Evolutionary conservation across 2,113 vertebrate species (phyloP).

Genomic region (Sylvilagus bachmani): DNA sequence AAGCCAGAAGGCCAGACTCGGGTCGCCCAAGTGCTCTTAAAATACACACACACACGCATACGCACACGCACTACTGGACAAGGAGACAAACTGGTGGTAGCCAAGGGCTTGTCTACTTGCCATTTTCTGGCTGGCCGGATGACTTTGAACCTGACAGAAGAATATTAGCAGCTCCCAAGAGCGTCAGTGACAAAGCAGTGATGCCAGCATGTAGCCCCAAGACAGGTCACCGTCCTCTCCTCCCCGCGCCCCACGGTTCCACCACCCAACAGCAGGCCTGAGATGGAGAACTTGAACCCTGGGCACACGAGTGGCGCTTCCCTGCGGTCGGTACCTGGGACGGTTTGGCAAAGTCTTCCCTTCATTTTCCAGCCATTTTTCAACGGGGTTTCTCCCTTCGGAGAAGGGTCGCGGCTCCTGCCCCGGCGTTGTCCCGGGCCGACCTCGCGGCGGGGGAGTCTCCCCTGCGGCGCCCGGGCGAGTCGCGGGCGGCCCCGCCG

Average conservation of each 20-base stretch:
- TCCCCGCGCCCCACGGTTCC: not conserved
- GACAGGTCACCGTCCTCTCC: not conserved
- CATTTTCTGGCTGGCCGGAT: not conserved
- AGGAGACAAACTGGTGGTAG: not conserved
- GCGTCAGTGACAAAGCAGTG: not conserved
- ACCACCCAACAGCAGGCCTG: not conserved
- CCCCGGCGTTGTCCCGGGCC: rapidly evolving
- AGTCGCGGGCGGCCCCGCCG: not conserved
- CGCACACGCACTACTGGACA: not conserved
- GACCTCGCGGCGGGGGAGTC: not conserved
- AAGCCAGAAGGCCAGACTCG: too few species aligned
- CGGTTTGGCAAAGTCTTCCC: not conserved
- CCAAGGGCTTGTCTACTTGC: not conserved
- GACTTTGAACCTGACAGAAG: not conserved
- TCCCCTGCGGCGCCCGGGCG: not conserved
- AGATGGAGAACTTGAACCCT: not conserved
- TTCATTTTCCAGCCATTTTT: not conserved
- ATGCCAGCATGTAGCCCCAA: not conserved
- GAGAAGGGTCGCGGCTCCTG: not conserved
- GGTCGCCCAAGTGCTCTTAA: too few species aligned
- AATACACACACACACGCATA: too few species aligned
- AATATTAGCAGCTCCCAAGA: not conserved
- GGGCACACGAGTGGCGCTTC: not conserved
- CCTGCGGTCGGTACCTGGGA: not conserved
- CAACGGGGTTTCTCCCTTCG: not conserved